Conservation (phyloP, 1,140 invertebrate genomes). For the Hyles euphorbiae region DNA sequence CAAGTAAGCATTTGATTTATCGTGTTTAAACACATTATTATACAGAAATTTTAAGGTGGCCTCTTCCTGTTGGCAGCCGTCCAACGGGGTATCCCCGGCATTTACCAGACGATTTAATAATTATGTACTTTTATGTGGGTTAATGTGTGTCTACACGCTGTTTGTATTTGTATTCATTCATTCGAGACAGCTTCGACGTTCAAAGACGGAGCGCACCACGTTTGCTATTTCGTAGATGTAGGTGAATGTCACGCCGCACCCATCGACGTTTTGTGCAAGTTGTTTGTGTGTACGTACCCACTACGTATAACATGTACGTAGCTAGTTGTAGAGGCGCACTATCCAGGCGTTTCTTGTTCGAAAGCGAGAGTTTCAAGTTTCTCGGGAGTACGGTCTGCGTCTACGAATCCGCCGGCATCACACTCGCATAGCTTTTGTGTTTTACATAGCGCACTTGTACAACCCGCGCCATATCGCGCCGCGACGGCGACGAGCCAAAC, state of each 20-base stretch:
- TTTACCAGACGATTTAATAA: slow-evolving; percentile 64
- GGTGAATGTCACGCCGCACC: slow-evolving; percentile 51
- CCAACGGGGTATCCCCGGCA: slow-evolving; percentile 62
- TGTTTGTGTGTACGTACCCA: slow-evolving; percentile 39
- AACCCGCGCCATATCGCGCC: background rate
- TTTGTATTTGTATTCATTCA: slow-evolving; percentile 36
- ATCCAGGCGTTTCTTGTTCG: slow-evolving; percentile 52
- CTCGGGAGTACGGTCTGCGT: slow-evolving; percentile 38
- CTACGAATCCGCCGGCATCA: slow-evolving; percentile 35
- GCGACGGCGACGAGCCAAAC: background rate
- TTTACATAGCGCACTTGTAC: slow-evolving; percentile 15
- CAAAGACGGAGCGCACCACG: slow-evolving; percentile 6
- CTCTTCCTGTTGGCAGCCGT: slow-evolving; percentile 56
- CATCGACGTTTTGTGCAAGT: slow-evolving; percentile 46
- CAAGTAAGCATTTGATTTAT: slow-evolving; percentile 25
- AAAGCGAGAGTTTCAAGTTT: slow-evolving; percentile 67
- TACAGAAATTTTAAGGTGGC: slow-evolving; percentile 54
- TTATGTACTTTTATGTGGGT: slow-evolving; percentile 53
- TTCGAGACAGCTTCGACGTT: slow-evolving; percentile 29
- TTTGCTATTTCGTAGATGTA: slow-evolving; percentile 27
- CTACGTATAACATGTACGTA: slow-evolving; percentile 7
- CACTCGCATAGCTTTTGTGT: slow-evolving; percentile 33
- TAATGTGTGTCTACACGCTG: slow-evolving; percentile 35
- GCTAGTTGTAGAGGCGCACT: slow-evolving; percentile 36
- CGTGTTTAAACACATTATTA: slow-evolving; percentile 45